These are phyloP conservation scores for Cataglyphis altisquamis DNA, from an alignment of 2,888 invertebrate species.

Conservation along the genomic window DNA sequence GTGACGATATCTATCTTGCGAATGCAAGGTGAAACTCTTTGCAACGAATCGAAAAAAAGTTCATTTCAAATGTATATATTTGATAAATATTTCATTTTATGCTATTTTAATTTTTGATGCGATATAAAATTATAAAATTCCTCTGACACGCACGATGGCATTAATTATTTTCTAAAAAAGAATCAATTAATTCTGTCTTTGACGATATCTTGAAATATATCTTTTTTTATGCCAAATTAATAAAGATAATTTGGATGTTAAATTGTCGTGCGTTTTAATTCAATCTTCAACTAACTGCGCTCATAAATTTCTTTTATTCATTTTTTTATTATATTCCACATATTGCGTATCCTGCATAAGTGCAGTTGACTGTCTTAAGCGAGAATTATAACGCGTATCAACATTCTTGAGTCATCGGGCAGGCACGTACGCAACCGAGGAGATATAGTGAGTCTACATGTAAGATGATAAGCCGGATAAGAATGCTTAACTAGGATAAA, in stretches of 20 bases:
- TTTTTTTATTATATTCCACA: not conserved
- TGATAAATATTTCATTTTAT: not conserved
- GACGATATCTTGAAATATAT: not conserved
- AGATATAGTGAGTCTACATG: conserved; percentile 67
- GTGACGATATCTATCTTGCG: conserved; percentile 32
- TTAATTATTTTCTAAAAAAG: not conserved
- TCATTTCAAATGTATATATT: not conserved
- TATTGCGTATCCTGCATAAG: not conserved
- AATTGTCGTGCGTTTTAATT: not conserved
- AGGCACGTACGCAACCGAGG: conserved; percentile 21
- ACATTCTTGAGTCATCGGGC: conserved; percentile 38
- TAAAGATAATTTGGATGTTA: not conserved
- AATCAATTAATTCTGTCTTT: not conserved
- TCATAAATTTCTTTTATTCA: not conserved
- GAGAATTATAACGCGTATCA: conserved; percentile 24
- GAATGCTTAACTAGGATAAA: conserved; percentile 44
- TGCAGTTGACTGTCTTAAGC: not conserved
- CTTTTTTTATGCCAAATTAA: not conserved
- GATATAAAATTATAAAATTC: not conserved
- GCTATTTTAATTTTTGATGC: not conserved
- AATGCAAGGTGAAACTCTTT: conserved; percentile 12
- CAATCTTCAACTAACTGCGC: not conserved
- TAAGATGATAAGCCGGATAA: conserved; percentile 71
- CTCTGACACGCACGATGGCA: not conserved
- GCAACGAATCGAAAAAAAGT: not conserved